phyloP scores from a whole-genome alignment of 2,797 vertebrate species.

The Limnodromus scolopaceus region DNA sequence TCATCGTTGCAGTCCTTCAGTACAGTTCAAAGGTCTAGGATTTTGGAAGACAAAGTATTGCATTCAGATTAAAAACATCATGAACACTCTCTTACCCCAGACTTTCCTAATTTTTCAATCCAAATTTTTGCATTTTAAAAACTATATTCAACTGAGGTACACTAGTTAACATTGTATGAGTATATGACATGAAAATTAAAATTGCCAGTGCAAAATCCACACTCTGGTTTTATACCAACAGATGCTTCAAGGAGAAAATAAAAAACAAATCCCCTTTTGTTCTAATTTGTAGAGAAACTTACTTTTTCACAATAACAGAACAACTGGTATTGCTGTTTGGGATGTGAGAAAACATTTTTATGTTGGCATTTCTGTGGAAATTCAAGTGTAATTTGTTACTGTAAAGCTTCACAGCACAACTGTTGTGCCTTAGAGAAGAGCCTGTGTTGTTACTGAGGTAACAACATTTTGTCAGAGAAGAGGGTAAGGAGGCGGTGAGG shows the following conservation, averaged over 20 bases:
- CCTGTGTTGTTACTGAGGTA: background rate
- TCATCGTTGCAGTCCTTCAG: background rate
- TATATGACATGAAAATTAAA: background rate
- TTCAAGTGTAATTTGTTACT: background rate
- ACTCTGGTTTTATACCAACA: background rate
- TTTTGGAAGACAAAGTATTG: background rate
- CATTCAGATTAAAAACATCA: background rate
- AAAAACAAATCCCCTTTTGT: background rate
- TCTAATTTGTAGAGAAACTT: background rate
- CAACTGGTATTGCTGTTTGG: background rate
- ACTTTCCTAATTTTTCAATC: background rate
- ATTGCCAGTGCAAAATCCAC: background rate
- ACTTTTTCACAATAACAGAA: background rate
- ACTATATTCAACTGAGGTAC: background rate
- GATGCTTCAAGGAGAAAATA: background rate
- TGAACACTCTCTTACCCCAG: background rate
- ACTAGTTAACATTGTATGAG: background rate
- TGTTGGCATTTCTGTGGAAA: background rate
- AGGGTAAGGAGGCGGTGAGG: background rate
- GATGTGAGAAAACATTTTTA: background rate
- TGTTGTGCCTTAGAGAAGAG: background rate
- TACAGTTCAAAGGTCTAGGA: background rate
- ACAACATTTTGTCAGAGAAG: background rate
- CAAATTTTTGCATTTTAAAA: background rate
- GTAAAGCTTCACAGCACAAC: constrained; percentile 17